Evolutionary conservation across 2,797 vertebrate species (phyloP).

Genomic region (Notoglanidium macrostoma): DNA sequence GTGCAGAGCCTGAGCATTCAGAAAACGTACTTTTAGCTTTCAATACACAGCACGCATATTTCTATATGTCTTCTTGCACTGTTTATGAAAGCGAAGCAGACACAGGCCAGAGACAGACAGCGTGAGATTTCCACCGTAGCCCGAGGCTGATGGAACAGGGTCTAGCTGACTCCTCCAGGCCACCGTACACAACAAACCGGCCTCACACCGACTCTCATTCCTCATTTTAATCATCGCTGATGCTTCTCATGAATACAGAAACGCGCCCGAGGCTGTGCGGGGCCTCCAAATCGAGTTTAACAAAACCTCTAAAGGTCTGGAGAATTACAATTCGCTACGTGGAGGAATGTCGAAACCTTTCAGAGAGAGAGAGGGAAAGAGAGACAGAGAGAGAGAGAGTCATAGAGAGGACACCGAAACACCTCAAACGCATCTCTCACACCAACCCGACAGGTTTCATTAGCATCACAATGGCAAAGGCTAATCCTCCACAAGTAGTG

Average conservation of each 20-base stretch:
- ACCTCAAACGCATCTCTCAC: neutral
- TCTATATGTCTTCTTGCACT: neutral
- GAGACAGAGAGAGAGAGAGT: neutral
- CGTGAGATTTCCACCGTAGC: conserved; percentile 10
- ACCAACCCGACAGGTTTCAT: conserved; percentile 30
- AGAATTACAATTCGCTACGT: conserved; percentile 29
- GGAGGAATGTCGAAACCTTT: conserved; percentile 24
- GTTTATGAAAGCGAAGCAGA: neutral
- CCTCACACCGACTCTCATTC: neutral
- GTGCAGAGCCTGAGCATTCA: neutral
- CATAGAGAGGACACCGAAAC: neutral
- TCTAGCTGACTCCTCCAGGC: conserved; percentile 4
- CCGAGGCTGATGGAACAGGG: conserved; percentile 13
- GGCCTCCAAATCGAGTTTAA: conserved; percentile 30
- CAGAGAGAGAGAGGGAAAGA: neutral
- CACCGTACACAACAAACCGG: conserved; percentile 11
- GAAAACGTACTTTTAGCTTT: neutral
- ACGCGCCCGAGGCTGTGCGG: conserved; percentile 2
- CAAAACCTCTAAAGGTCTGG: conserved; percentile 29
- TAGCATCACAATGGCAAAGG: conserved; percentile 39
- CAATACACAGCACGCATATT: neutral
- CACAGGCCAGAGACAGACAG: neutral
- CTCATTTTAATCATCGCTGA: conserved; percentile 28
- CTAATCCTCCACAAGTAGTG: conserved; percentile 24
- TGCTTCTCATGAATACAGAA: conserved; percentile 26